A percentile compares a stretch with the other conserved stretches of the same genome.
These are phyloP conservation scores for Phania funesta DNA, from an alignment of 2,888 invertebrate genomes.

Conservation along the genomic window DNA sequence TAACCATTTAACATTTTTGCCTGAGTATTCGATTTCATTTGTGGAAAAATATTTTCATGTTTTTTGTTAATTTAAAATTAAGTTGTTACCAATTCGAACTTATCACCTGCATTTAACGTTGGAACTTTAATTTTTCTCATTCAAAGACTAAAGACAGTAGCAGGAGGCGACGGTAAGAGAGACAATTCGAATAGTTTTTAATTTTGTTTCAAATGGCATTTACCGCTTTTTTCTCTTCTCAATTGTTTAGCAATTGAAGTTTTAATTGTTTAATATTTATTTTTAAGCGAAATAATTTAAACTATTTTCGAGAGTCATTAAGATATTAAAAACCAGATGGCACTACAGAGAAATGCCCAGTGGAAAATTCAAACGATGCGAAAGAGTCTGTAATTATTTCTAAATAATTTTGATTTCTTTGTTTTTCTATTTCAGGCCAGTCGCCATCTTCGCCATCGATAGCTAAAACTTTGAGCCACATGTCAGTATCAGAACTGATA, in stretches of 20 bases:
- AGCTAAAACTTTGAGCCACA: too few species aligned
- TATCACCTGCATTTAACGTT: conserved; percentile 9
- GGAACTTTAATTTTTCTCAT: conserved; percentile 1
- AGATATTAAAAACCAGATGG: not conserved
- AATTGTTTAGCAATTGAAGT: conserved; percentile 47
- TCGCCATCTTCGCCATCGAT: too few species aligned
- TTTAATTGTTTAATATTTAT: conserved; percentile 38
- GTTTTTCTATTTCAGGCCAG: too few species aligned
- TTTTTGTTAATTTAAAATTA: conserved; percentile 35
- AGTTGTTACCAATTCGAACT: conserved; percentile 54
- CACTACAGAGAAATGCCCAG: not conserved
- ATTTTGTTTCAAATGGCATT: conserved; percentile 26
- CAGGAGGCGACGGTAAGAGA: not conserved
- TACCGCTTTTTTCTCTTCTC: not conserved
- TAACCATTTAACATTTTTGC: conserved; percentile 58
- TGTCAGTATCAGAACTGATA: too few species aligned
- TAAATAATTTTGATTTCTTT: too few species aligned
- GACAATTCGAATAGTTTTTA: conserved; percentile 17
- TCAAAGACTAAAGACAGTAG: not conserved
- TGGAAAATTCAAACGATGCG: too few species aligned
- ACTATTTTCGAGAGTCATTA: conserved; percentile 22
- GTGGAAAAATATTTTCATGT: not conserved
- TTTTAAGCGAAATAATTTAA: conserved; percentile 26
- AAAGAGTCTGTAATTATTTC: too few species aligned
- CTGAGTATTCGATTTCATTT: conserved; percentile 20